These are phyloP conservation scores for Ostrea denselamellosa DNA, from an alignment of 1,140 invertebrate species.

Conservation along the genomic window DNA sequence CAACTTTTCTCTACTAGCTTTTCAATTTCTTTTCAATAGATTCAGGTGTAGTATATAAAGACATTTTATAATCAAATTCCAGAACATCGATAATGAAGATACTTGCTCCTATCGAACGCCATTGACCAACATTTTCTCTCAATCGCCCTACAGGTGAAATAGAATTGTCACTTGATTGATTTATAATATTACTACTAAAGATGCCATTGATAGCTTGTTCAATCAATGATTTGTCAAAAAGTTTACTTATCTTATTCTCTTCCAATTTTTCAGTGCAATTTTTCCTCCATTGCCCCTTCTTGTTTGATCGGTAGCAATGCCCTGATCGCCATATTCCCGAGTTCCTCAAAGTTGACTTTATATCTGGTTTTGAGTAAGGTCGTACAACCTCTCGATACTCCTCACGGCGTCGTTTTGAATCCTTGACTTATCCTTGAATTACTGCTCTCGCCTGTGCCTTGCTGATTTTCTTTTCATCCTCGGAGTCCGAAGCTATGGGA, in stretches of 20 bases:
- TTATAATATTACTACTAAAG: background rate
- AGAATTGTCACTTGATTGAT: background rate
- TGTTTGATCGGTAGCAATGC: background rate
- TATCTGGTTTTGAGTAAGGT: no score
- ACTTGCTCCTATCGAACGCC: no score
- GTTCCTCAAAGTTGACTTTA: no score
- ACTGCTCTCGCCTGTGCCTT: no score
- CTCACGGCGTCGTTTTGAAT: no score
- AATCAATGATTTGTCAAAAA: background rate
- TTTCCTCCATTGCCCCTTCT: slow-evolving; percentile 16
- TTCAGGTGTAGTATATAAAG: slow-evolving; percentile 44
- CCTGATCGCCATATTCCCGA: background rate
- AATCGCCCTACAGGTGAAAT: background rate
- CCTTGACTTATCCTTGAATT: no score
- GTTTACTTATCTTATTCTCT: background rate
- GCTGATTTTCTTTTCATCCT: no score
- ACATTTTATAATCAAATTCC: slow-evolving; percentile 25
- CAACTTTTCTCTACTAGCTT: no score
- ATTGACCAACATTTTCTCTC: background rate
- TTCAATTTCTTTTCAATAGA: no score
- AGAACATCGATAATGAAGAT: no score
- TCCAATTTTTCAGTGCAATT: background rate
- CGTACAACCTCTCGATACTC: no score
- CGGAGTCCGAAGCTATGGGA: no score
- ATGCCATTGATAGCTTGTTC: background rate